A percentile compares a stretch with the other conserved stretches of the same genome.
These are phyloP conservation scores for Sinotaia quadrata DNA, from an alignment of 2,888 invertebrate genomes.

Conservation along the genomic window DNA sequence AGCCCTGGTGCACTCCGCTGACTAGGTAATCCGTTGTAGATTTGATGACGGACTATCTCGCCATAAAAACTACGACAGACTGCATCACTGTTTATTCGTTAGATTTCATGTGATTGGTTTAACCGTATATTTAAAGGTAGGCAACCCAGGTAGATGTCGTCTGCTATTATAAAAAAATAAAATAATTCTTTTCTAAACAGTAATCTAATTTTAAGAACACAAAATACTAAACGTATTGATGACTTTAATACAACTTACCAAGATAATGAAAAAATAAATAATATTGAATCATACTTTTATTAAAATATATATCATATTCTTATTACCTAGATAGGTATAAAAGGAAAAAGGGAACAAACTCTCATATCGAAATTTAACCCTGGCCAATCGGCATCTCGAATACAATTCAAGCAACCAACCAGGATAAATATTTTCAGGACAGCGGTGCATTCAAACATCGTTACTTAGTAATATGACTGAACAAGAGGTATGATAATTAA, in stretches of 20 bases:
- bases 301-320: too few relatives aligned
- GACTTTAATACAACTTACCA: too few relatives aligned
- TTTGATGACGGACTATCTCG: conserved; percentile 6
- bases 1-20: conserved; percentile 67
- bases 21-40: conserved; percentile 56
- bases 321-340: too few relatives aligned
- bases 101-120: not conserved
- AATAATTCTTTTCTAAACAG: too few relatives aligned
- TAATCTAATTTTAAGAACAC: too few relatives aligned
- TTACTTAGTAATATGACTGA: not conserved
- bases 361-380: not conserved
- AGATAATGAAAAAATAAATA: too few relatives aligned
- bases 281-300: too few relatives aligned
- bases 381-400: not conserved
- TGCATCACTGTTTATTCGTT: not conserved
- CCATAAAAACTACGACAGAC: not conserved
- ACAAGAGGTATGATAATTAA: too few relatives aligned
- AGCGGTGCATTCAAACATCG: conserved; percentile 19
- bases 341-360: conserved; percentile 5
- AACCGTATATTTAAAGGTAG: not conserved
- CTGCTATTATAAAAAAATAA: not conserved
- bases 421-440: not conserved
- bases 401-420: conserved; percentile 9
- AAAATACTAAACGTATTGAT: too few relatives aligned
- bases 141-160: not conserved